Base-by-base conservation (phyloP, 35 echinoderm and acorn worm genomes). In the Hemicentrotus pulcherrimus region DNA sequence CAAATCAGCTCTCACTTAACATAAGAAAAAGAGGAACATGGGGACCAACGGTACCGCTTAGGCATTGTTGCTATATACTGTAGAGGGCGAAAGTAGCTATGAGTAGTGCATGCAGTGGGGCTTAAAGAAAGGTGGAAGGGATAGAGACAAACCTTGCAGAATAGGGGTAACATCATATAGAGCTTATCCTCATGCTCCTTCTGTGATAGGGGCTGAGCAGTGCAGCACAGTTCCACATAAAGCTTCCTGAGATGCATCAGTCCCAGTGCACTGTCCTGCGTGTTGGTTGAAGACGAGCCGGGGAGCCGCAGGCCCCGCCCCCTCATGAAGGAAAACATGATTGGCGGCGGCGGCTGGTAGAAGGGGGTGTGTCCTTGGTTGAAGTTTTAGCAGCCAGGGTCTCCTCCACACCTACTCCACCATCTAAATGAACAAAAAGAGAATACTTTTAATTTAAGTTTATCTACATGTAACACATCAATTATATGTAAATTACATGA, bases 121-220 rank as follows among this genome's bases (percentile, higher is more conserved):
- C n/a, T n/a, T 50, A 50, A 50, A 50, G 48, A 12, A 50, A 5
- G 48, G 5, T n/a, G n/a, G n/a, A n/a, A n/a, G n/a, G n/a, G n/a
- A n/a, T n/a, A n/a, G n/a, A n/a, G 65, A 78, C 65, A 28, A n/a
- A 99, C 98, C 98, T 99, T 99, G 94, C 98, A 99, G 70, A 99
- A 99, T 16, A 99, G 94, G 33, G 98, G 98, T 45, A 99, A 89
- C 98, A 99, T 99, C 96, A 99, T 97, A 86, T 99, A 99, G 28
- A 99, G 95, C 92, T 99, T 99, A 32, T 99, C 98, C 93, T 99
- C 98, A 85, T 99, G 98, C 46, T 99, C 98, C 94, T 99, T 95
- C 93, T 97, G 98, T 18, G 98, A 96, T 15, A 97, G 94, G 46
- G 98, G 98, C 65, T 97, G 96, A 6, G 96, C 96, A 4, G 98